phyloP scores from a whole-genome alignment of 1,140 invertebrate genomes.

The Sesamia nonagrioides region DNA sequence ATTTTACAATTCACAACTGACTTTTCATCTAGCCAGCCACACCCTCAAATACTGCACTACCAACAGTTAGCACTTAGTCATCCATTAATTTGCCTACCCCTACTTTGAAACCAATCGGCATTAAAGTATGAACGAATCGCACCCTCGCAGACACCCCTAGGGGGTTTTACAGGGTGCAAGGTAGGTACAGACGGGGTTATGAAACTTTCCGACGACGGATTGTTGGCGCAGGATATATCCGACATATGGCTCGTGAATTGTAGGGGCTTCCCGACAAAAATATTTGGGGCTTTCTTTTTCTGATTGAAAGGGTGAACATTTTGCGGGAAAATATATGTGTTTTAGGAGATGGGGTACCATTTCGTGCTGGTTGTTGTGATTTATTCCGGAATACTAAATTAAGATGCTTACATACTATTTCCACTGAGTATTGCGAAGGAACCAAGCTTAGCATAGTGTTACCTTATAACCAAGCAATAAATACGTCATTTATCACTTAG shows the following conservation, averaged over 20 bases:
- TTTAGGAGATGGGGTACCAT: background rate
- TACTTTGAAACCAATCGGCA: constrained; percentile 33
- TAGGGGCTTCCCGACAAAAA: constrained; percentile 25
- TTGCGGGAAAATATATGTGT: background rate
- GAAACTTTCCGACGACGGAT: constrained; percentile 75
- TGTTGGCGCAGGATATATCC: constrained; percentile 39
- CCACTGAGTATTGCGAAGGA: background rate
- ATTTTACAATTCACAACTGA: background rate
- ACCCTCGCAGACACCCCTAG: constrained; percentile 58
- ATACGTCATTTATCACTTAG: constrained; percentile 38
- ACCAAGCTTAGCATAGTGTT: constrained; percentile 8
- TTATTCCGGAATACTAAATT: background rate
- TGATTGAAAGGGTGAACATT: constrained; percentile 27
- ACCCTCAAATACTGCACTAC: background rate
- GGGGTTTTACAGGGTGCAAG: constrained; percentile 50
- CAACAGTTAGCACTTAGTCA: constrained; percentile 41
- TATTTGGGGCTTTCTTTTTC: constrained; percentile 28
- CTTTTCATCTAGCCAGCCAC: constrained; percentile 13
- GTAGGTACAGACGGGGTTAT: constrained; percentile 70
- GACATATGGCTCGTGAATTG: constrained; percentile 56
- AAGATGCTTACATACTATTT: background rate
- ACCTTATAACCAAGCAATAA: constrained; percentile 29
- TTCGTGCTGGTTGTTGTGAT: background rate
- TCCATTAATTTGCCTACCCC: constrained; percentile 41
- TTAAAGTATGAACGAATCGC: constrained; percentile 48